Percentiles rank a stretch among this genome's conserved stretches.
Evolutionary conservation across 30 jellyfish, hydroid and myxozoan species (phyloP).

Genomic region (Turritopsis dohrnii): DNA sequence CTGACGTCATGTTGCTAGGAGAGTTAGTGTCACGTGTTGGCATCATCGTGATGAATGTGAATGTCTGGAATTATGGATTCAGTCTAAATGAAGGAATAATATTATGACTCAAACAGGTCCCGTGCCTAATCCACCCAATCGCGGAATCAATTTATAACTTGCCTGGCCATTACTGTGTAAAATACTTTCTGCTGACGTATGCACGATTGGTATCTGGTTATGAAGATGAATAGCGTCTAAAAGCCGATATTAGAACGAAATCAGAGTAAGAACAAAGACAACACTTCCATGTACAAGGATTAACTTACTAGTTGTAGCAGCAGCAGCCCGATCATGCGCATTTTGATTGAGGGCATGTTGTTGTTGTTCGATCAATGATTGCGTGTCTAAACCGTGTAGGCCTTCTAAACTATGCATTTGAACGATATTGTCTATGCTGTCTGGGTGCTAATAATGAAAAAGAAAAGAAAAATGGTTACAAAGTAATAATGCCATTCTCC

Average conservation of each 20-base stretch:
- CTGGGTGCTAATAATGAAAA: not conserved
- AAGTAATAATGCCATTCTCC: too few species aligned
- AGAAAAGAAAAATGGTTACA: not conserved
- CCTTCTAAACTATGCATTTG: constrained; percentile 4
- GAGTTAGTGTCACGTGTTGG: not conserved
- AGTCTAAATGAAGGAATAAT: not conserved
- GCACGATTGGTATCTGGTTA: not conserved
- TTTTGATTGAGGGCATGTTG: not conserved
- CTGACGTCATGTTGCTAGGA: not conserved
- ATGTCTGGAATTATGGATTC: not conserved
- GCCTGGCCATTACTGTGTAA: not conserved
- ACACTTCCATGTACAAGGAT: not conserved
- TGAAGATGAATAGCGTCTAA: not conserved
- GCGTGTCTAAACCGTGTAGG: not conserved
- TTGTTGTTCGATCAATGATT: constrained; percentile 1
- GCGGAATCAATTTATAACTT: too few species aligned
- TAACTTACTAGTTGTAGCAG: not conserved
- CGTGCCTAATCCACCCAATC: too few species aligned
- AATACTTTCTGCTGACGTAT: not conserved
- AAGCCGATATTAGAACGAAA: not conserved
- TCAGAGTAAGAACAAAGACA: not conserved
- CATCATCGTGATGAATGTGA: not conserved
- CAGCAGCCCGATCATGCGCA: not conserved
- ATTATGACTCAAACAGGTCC: not conserved
- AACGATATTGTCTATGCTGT: not conserved